Conservation (phyloP, 1,140 invertebrate genomes). For the Drosophila kepulauana region DNA sequence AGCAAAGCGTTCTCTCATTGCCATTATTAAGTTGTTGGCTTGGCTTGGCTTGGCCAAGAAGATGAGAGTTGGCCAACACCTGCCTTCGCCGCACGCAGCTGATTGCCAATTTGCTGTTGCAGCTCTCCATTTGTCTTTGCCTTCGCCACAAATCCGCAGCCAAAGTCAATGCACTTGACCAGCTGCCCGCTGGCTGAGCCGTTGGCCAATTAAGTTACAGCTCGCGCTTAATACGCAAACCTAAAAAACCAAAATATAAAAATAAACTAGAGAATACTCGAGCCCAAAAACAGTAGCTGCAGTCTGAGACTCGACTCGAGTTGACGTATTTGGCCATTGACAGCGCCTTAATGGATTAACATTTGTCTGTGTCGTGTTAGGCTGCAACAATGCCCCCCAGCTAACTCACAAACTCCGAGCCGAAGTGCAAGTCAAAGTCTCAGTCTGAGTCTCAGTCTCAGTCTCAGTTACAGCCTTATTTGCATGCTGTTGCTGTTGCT, state of each 20-base stretch:
- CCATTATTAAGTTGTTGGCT: slow-evolving; percentile 63
- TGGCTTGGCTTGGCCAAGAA: too few species aligned
- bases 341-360: slow-evolving; percentile 84
- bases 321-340: slow-evolving; percentile 84
- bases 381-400: slow-evolving; percentile 66
- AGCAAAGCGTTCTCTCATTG: slow-evolving; percentile 5
- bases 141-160: slow-evolving; percentile 38
- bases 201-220: slow-evolving; percentile 46
- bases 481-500: slow-evolving; percentile 31
- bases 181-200: slow-evolving; percentile 41
- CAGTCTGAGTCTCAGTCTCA: background rate
- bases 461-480: slow-evolving; percentile 32
- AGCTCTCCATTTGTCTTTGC: slow-evolving; percentile 41
- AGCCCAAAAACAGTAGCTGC: slow-evolving; percentile 23
- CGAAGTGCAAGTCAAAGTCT: background rate
- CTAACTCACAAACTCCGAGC: background rate
- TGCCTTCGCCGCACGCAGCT: slow-evolving; percentile 69
- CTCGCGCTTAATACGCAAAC: slow-evolving; percentile 46
- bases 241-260: too few species aligned
- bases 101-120: slow-evolving; percentile 75
- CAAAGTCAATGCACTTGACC: slow-evolving; percentile 52
- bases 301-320: slow-evolving; percentile 20
- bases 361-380: slow-evolving; percentile 84
- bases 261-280: background rate
- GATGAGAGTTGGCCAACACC: slow-evolving; percentile 66